Base-by-base conservation (phyloP, 2,113 vertebrate species). In the Alectura lathami region DNA sequence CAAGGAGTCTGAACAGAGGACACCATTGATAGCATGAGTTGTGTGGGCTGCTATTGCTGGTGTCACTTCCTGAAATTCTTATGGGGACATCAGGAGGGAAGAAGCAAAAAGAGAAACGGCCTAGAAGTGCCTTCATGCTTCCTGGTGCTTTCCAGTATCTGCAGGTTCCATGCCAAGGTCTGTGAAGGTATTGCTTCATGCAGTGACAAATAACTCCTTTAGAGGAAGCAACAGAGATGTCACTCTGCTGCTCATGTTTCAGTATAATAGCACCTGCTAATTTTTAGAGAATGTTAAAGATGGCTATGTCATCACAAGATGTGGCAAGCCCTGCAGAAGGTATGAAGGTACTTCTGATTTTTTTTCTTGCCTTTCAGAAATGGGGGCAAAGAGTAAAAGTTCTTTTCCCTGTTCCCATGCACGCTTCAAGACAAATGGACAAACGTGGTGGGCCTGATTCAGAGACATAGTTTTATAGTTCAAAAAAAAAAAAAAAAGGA, bases 251-350 rank as follows among this genome's bases (percentile, higher is more conserved):
- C 42, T 85, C 9, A 2, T 15, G 24, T 50, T 82, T 85, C 74
- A 32, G 0, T 43, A 45, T n/a, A 38, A 51, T 23, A 36, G 42
- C 5, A 1, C 8, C 5, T 38, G 17, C 23, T 47, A 5, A 15
- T 27, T 73, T 86, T 22, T 2, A 62, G 13, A 15, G 29, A 51
- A 23, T 14, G 3, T 22, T 82, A 51, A 42, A 82, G 43, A 3
- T 62, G 53, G 14, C 57, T 8, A 7, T 30, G 23, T 30, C 17
- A 3, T 34, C 50, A 38, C 32, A 83, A 27, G 38, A 50, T 11
- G 27, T 56, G 5, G 16, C 21, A 75, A 57, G 14, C 47, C 21
- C 54, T 83, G 23, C 59, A 59, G 24, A 42, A 88, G 22, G 26
- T 45, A 9, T 14, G n/a, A n/a, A n/a, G n/a, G 60, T n/a, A 6